Conservation (phyloP, 2,113 vertebrate species). For the Neolamprologus toae region DNA sequence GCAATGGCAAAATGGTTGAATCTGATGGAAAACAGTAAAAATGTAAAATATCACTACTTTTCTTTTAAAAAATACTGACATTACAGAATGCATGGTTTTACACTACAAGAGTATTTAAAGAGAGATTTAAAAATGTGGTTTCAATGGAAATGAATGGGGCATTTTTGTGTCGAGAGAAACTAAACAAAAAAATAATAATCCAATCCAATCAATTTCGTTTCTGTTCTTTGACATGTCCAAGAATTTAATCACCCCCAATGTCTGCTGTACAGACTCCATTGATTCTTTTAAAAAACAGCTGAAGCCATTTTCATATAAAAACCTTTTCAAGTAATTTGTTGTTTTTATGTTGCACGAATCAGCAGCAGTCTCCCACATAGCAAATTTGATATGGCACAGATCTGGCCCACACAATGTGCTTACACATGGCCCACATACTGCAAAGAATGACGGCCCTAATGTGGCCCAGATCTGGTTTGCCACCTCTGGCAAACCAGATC, state of each 20-base stretch:
- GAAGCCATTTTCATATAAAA: not conserved
- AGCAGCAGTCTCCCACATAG: not conserved
- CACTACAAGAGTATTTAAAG: no score
- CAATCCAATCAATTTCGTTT: not conserved
- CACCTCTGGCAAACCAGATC: no score
- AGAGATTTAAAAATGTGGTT: no score
- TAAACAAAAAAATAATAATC: not conserved
- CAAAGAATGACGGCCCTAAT: fast-evolving
- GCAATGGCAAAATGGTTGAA: not conserved
- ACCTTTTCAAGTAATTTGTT: not conserved
- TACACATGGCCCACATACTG: not conserved
- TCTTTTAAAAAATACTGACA: not conserved
- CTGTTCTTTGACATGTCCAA: not conserved
- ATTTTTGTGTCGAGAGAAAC: fast-evolving
- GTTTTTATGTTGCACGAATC: not conserved
- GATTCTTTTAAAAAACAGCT: not conserved
- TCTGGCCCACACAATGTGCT: not conserved
- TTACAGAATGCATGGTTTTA: fast-evolving
- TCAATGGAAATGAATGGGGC: not conserved
- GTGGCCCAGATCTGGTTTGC: not conserved
- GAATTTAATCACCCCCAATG: fast-evolving
- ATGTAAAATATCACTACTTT: not conserved
- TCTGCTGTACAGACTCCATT: not conserved
- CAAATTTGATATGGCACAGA: fast-evolving
- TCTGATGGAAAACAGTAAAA: not conserved